phyloP scores from a whole-genome alignment of 2,888 invertebrate genomes.

The Rhagophthalmus giganteus region DNA sequence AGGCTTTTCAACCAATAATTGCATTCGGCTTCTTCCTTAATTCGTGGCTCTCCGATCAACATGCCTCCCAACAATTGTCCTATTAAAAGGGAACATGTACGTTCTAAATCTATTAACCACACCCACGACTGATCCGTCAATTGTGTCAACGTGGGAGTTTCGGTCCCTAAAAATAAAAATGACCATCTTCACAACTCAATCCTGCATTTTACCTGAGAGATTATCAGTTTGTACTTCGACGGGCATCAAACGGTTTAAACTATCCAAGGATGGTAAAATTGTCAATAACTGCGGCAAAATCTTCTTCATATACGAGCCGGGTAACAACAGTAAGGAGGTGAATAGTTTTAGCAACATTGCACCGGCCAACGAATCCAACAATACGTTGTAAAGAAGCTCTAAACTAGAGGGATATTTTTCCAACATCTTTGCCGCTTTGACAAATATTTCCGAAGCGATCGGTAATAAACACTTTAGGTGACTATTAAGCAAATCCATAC shows the following conservation, averaged over 20 bases:
- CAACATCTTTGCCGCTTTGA: constrained; percentile 49
- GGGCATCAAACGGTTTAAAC: constrained; percentile 53
- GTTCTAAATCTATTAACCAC: constrained; percentile 65
- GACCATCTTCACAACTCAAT: neutral
- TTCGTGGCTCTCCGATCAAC: constrained; percentile 57
- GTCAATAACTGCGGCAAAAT: constrained; percentile 51
- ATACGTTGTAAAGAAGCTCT: constrained; percentile 55
- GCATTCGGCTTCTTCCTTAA: constrained; percentile 54
- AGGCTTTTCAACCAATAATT: constrained; percentile 56
- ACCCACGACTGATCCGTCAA: constrained; percentile 57
- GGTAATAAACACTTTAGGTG: constrained; percentile 49
- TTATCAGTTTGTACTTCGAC: constrained; percentile 48
- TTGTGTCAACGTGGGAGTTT: constrained; percentile 58
- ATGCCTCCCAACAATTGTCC: constrained; percentile 63
- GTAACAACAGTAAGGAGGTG: constrained; percentile 60
- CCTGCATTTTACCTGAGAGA: constrained; percentile 38
- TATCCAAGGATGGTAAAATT: constrained; percentile 53
- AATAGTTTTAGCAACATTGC: constrained; percentile 62
- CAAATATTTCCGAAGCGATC: constrained; percentile 47
- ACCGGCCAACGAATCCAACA: constrained; percentile 61
- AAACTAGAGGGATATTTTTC: constrained; percentile 48
- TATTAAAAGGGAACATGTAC: constrained; percentile 62
- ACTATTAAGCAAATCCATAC: constrained; percentile 38
- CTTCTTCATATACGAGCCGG: constrained; percentile 51
- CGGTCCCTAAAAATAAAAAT: constrained; percentile 48